These are phyloP conservation scores for Eueides isabella DNA, from an alignment of 1,140 invertebrate genomes.

Conservation along the genomic window DNA sequence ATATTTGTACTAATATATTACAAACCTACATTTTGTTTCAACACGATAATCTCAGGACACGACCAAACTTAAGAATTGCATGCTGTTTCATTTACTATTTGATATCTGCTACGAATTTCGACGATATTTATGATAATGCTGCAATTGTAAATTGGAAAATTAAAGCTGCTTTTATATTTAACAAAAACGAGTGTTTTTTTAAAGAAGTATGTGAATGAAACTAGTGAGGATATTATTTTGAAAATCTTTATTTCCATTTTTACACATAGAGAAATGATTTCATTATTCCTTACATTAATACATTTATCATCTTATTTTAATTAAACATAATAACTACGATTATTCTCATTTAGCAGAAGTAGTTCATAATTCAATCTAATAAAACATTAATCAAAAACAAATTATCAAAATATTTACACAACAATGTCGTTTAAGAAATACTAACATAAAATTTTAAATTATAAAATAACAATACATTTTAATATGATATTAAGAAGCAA, in stretches of 20 bases:
- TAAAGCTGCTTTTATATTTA: no score
- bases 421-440: slow-evolving; percentile 61
- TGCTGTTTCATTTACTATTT: no score
- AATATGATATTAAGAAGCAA: slow-evolving; percentile 58
- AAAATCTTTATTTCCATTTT: slow-evolving; percentile 75
- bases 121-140: no score
- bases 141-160: no score
- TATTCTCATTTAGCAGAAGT: slow-evolving; percentile 46
- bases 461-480: slow-evolving; percentile 64
- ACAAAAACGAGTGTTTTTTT: no score
- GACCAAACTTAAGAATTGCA: no score
- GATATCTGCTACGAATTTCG: no score
- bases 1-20: no score
- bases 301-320: slow-evolving; percentile 56
- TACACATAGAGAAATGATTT: slow-evolving; percentile 70
- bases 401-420: slow-evolving; percentile 74
- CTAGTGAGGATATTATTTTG: slow-evolving; percentile 37
- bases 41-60: no score
- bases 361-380: slow-evolving; percentile 50
- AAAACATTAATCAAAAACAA: slow-evolving; percentile 58
- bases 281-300: slow-evolving; percentile 58
- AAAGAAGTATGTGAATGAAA: background rate
- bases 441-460: slow-evolving; percentile 67
- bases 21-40: no score
- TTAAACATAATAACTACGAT: slow-evolving; percentile 44